Percentiles rank a stretch among this genome's conserved stretches.
Conservation (phyloP, 2,888 invertebrate species). For the Sericinus montela region DNA sequence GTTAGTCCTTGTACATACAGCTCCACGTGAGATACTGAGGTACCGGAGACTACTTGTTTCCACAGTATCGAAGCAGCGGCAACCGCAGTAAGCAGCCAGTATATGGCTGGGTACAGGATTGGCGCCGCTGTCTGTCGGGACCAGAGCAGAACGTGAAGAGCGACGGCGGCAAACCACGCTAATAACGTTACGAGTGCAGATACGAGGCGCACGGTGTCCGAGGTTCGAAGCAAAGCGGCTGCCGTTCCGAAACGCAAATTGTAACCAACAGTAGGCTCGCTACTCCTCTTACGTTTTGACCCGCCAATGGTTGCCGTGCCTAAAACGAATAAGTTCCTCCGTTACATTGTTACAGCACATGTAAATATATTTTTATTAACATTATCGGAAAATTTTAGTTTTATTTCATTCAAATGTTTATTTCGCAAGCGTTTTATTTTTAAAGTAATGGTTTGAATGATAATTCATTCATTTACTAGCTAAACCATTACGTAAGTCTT, state of each 20-base stretch:
- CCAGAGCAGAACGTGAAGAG: conserved; percentile 62
- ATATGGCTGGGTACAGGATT: conserved; percentile 64
- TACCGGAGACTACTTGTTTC: conserved; percentile 36
- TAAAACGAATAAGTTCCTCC: too few species aligned
- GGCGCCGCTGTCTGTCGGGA: conserved; percentile 59
- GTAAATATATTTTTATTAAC: background rate
- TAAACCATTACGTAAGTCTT: too few species aligned
- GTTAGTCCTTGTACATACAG: conserved; percentile 52
- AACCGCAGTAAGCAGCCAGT: conserved; percentile 59
- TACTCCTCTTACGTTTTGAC: too few species aligned
- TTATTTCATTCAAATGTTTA: too few species aligned
- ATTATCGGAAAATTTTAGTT: too few species aligned
- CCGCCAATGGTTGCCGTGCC: too few species aligned
- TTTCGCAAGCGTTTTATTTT: too few species aligned
- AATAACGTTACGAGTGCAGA: conserved; percentile 53
- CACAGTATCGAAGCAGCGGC: conserved; percentile 50
- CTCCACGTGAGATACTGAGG: conserved; percentile 40
- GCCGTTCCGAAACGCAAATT: conserved; percentile 58
- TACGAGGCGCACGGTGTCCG: conserved; percentile 47
- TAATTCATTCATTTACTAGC: too few species aligned
- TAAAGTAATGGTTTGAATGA: too few species aligned
- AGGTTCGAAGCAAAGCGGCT: conserved; percentile 45
- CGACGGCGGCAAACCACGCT: conserved; percentile 64
- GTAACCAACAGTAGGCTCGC: too few species aligned
- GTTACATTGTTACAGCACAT: too few species aligned